A percentile compares a stretch with the other conserved stretches of the same genome.
These are phyloP conservation scores for Berghia stephanieae DNA, from an alignment of 1,140 invertebrate genomes.

Conservation along the genomic window DNA sequence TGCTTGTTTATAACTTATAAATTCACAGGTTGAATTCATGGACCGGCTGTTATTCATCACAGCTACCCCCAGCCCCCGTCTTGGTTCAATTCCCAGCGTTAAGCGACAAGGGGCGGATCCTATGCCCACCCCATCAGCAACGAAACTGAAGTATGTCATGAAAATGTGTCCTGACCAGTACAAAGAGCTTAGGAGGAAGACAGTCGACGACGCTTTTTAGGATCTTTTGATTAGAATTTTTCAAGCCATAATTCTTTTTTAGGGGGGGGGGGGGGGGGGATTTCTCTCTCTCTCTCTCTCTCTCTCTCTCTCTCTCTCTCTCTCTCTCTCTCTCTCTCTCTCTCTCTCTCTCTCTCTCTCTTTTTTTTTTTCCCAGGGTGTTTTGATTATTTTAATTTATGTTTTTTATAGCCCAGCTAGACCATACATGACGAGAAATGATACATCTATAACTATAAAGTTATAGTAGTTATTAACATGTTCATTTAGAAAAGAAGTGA, in stretches of 20 bases:
- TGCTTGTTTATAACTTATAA: not conserved
- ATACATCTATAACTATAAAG: not conserved
- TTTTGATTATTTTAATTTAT: not conserved
- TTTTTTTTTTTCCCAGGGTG: not conserved
- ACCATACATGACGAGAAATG: not conserved
- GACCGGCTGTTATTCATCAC: slow-evolving; percentile 26
- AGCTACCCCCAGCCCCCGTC: not conserved
- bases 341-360: not conserved
- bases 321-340: no score
- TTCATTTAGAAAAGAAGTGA: slow-evolving; percentile 16
- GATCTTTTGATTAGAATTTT: no score
- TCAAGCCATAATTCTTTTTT: no score
- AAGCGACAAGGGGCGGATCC: not conserved
- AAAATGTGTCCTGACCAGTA: slow-evolving; percentile 13
- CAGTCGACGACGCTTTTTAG: not conserved
- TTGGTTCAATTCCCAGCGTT: not conserved
- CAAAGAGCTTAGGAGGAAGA: not conserved
- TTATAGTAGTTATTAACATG: no score
- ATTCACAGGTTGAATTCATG: slow-evolving; percentile 27
- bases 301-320: not conserved
- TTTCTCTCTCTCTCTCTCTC: not conserved
- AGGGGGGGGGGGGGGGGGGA: no score
- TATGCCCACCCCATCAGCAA: not conserved
- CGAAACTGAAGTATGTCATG: slow-evolving; percentile 19
- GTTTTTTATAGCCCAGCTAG: not conserved